Conservation (phyloP, 2,113 vertebrate genomes). For the Puntigrus tetrazona region DNA sequence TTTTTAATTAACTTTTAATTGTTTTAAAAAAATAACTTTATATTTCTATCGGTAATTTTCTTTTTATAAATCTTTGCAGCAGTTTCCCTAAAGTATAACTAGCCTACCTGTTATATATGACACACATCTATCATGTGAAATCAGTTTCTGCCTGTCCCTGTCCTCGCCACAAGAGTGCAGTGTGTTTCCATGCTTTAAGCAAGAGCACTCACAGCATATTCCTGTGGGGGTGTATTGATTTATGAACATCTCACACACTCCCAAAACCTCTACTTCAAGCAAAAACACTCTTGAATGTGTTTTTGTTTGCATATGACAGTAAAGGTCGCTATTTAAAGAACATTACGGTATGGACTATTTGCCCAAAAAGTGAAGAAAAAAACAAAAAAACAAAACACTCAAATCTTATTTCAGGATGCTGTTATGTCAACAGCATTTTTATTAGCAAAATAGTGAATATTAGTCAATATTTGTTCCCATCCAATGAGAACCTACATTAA, state of each 20-base stretch:
- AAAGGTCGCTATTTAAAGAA: background rate
- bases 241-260: background rate
- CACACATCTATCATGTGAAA: background rate
- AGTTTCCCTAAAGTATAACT: background rate
- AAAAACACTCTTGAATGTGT: background rate
- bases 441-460: slow-evolving; percentile 78
- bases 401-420: slow-evolving; percentile 62
- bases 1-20: too few species aligned
- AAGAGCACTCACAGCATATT: background rate
- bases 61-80: background rate
- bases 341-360: background rate
- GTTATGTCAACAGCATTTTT: slow-evolving; percentile 72
- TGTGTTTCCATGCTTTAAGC: background rate
- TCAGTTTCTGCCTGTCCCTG: background rate
- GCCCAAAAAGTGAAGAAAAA: slow-evolving; percentile 26
- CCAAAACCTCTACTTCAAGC: background rate
- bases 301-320: background rate
- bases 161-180: slow-evolving; percentile 30
- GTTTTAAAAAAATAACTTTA: too few species aligned
- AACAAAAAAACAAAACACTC: slow-evolving; percentile 18
- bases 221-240: background rate
- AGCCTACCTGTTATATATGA: background rate
- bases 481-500: slow-evolving; percentile 66
- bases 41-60: too few species aligned
- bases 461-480: slow-evolving; percentile 72